phyloP scores from a whole-genome alignment of 2,113 vertebrate genomes.

The Delphinapterus leucas region DNA sequence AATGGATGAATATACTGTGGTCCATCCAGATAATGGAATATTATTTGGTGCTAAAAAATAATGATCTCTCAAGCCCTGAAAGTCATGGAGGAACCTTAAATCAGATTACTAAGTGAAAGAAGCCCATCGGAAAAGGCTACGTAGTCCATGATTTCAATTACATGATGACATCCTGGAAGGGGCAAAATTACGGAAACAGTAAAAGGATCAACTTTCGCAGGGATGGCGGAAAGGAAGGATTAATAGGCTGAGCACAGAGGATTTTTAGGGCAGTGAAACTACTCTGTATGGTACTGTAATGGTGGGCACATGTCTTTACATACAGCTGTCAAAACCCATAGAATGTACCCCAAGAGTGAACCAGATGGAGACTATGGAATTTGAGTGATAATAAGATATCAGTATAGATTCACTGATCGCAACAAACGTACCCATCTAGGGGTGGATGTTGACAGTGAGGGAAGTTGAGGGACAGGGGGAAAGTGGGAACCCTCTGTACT shows the following conservation, averaged over 20 bases:
- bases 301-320: too few relatives aligned
- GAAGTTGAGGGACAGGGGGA: rapidly evolving
- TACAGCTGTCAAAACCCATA: not conserved
- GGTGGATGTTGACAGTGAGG: not conserved
- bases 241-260: not conserved
- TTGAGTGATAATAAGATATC: not conserved
- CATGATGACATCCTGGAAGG: not conserved
- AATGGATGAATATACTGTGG: not conserved
- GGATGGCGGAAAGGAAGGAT: too few relatives aligned
- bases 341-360: not conserved
- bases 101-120: not conserved
- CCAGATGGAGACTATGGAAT: not conserved
- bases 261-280: not conserved
- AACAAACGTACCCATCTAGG: not conserved
- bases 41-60: not conserved
- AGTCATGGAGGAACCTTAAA: not conserved
- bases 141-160: not conserved
- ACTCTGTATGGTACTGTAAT: not conserved
- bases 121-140: not conserved
- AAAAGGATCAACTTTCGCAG: not conserved
- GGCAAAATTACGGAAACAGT: too few relatives aligned
- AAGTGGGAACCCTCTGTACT: not conserved
- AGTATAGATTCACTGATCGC: not conserved
- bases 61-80: not conserved
- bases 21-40: not conserved